Conservation (phyloP, 2,797 vertebrate species). For the Cuniculus paca region DNA sequence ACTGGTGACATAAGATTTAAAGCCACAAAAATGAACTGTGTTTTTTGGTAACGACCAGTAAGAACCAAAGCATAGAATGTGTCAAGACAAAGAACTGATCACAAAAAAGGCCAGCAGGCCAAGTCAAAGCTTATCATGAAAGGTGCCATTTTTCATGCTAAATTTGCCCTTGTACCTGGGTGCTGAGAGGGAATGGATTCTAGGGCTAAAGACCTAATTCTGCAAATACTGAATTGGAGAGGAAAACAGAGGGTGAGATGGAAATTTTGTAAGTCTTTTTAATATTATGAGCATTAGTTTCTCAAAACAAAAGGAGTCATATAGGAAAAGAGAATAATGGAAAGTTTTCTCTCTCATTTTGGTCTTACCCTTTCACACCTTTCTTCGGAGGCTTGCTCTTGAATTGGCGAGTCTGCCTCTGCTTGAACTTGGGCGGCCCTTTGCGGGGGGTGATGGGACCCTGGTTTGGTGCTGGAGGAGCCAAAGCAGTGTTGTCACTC, state of each 20-base stretch:
- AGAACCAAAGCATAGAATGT: background rate
- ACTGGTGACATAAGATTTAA: background rate
- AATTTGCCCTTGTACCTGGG: background rate
- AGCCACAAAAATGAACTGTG: constrained; percentile 16
- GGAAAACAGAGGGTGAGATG: background rate
- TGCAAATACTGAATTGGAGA: background rate
- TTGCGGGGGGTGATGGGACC: constrained; percentile 89
- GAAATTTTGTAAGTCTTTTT: background rate
- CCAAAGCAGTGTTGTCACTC: constrained; percentile 83
- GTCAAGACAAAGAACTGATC: background rate
- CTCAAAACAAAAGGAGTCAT: background rate
- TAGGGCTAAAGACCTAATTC: background rate
- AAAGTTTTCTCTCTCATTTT: background rate
- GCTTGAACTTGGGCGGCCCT: constrained; percentile 93
- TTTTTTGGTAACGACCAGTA: background rate
- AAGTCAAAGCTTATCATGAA: background rate
- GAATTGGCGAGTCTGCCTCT: constrained; percentile 92
- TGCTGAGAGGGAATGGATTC: background rate
- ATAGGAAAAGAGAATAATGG: background rate
- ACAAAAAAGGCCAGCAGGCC: background rate
- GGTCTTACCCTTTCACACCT: constrained; percentile 90
- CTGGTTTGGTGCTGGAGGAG: constrained; percentile 69
- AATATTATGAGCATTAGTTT: background rate
- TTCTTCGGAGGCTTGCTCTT: constrained; percentile 94
- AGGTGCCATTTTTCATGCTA: background rate